Evolutionary conservation across 1,140 invertebrate species (phyloP), one percentile per base, ranked within the genome.

Genomic region (Trachymyrmex septentrionalis): DNA sequence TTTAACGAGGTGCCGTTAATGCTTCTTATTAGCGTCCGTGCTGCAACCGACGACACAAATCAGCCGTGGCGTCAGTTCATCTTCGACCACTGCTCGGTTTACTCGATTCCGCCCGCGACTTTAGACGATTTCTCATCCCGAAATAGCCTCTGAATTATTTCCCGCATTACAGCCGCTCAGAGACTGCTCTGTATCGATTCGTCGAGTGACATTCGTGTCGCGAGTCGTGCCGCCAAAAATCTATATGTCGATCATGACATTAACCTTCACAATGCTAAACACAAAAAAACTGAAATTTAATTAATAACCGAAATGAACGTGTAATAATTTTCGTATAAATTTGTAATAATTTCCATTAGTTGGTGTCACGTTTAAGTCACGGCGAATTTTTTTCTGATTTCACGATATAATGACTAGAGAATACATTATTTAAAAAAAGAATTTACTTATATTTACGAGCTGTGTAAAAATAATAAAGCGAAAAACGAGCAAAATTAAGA

Each of bases 1-100:
- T 3, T 84, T 84, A 63, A 84, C 69, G 27, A 61, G 80, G 27
- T 50, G 44, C 80, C 80, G 80, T 84, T 84, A 84, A 84, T 34
- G 69, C 24, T 30, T 38, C 66, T 73, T 34, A 75, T 84, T 84
- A 84, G 50, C 55, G 55, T 75, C 14, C 27, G 38, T 34, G 55
- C 53, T 50, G 27, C 59, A 84, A 84, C 63, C 27, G 80, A 19
- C 69, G 55, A 63, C n/a, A 73, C 69, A 57, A 73, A 75, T 84
- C 69, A n/a, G 55, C 48, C 55, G 67, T 19, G 38, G 19, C 69
- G 69, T 84, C 69, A 84, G 80, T 84, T 75, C 80, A 84, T 44
- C 80, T 73, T 63, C 80, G 27, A 50, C 80, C 57, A 75, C 48
- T 69, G 69, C 55, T 27, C 69, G 69, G 38, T 19, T n/a, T 61